phyloP scores from a whole-genome alignment of 1,140 invertebrate species.

The Heliconius eleuchia region DNA sequence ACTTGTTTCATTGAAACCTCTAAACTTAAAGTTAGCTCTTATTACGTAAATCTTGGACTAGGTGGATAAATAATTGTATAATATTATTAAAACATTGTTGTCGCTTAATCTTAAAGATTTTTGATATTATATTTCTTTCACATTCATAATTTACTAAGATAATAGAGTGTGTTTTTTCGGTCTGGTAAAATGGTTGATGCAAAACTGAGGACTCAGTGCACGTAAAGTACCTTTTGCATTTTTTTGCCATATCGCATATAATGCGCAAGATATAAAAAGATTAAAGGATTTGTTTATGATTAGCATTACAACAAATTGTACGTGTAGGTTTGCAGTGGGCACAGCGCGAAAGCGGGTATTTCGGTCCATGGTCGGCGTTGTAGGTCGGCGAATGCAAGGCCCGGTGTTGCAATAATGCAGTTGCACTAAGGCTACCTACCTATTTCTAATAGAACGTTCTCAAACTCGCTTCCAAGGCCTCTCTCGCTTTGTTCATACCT shows the following conservation, averaged over 20 bases:
- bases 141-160: too few species aligned
- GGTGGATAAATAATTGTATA: neutral
- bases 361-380: constrained; percentile 69
- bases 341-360: constrained; percentile 68
- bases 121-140: too few species aligned
- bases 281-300: neutral
- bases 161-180: too few species aligned
- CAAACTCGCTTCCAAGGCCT: constrained; percentile 43
- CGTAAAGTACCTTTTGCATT: too few species aligned
- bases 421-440: constrained; percentile 63
- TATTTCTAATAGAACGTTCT: constrained; percentile 56
- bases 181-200: too few species aligned
- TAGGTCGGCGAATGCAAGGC: constrained; percentile 75
- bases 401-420: constrained; percentile 70
- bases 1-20: constrained; percentile 5
- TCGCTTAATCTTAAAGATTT: neutral
- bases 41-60: neutral
- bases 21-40: neutral
- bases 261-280: neutral
- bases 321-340: constrained; percentile 19
- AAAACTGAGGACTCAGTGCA: too few species aligned
- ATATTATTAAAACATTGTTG: neutral
- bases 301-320: constrained; percentile 11
- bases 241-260: neutral
- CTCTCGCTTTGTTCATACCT: constrained; percentile 28